phyloP scores from a whole-genome alignment of 2,888 invertebrate species.

The Mamestra brassicae region DNA sequence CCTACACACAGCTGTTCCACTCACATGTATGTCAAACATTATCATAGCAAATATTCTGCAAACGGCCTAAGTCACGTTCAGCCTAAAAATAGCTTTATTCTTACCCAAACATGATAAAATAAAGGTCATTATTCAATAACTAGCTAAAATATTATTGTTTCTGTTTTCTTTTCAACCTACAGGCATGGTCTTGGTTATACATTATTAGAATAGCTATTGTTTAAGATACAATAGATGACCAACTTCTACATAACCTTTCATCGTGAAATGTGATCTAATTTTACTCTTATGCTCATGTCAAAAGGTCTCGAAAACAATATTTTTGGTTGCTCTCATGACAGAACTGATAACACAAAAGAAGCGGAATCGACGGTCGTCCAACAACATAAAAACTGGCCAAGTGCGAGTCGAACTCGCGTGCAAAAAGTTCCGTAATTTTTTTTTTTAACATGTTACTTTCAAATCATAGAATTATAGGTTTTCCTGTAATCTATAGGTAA shows the following conservation, averaged over 20 bases:
- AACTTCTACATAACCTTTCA: neutral
- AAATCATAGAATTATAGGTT: no score
- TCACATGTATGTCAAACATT: constrained; percentile 33
- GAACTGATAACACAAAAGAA: neutral
- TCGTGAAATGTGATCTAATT: neutral
- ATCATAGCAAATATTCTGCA: constrained; percentile 36
- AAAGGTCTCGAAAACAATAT: no score
- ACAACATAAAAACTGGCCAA: no score
- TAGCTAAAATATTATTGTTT: neutral
- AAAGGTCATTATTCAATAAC: constrained; percentile 13
- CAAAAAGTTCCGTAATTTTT: no score
- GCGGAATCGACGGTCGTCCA: neutral
- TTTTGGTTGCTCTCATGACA: no score
- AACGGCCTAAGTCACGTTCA: constrained; percentile 27
- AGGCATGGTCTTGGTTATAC: neutral
- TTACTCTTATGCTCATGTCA: no score
- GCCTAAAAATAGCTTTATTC: constrained; percentile 26
- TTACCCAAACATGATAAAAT: constrained; percentile 16
- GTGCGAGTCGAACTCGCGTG: no score
- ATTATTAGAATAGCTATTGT: constrained; percentile 23
- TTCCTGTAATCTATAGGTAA: no score
- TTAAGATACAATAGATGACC: constrained; percentile 3
- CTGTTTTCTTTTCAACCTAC: neutral
- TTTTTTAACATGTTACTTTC: no score
- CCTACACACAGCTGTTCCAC: constrained; percentile 22